Evolutionary conservation across 2,113 vertebrate species (phyloP), one percentile per base, ranked within the genome.

Genomic region (Castor canadensis): DNA sequence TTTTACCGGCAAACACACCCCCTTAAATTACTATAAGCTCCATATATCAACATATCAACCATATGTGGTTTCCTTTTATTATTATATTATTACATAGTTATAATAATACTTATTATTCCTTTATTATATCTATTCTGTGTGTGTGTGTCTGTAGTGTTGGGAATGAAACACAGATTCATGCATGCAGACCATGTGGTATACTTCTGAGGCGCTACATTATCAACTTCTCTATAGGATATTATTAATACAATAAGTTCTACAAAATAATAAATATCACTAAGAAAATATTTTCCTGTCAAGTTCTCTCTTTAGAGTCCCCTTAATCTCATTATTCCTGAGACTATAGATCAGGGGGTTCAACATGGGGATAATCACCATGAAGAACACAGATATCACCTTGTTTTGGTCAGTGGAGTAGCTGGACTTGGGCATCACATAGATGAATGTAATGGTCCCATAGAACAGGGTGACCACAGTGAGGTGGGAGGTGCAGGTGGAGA

Each of bases 341-440:
- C 71, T 92, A 9, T 92, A 92, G 72, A 92, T 92, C 38, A 92
- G 81, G 1, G 91, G 81, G 0, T 92, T 92, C 82, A 92, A 38
- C 91, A 92, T 85, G 60, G 91, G 91, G 49, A 92, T 91, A 20
- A 91, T 76, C 13, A 91, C 89, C 22, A n/a, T 71, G 30, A 81
- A 90, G 30, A 90, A 90, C 76, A 90, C 62, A 71, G 88, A 90
- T 20, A 90, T 75, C 49, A 90, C 88, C 30, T 81, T 90, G 76
- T 90, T 90, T 38, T 90, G 76, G 30, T 90, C 76, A 2, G 88
- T 90, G 28, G 75, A 93, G 3, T 84, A 97, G 47, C 22, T 91
- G 56, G 93, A 97, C 30, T 96, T 94, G 71, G 96, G 90, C 89
- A 96, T 77, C 96, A 96, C 62, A 5, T 96, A 87, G 19, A 96